Evolutionary conservation across 2,888 invertebrate species (phyloP).

Genomic region (Leptinotarsa rubiginosa): DNA sequence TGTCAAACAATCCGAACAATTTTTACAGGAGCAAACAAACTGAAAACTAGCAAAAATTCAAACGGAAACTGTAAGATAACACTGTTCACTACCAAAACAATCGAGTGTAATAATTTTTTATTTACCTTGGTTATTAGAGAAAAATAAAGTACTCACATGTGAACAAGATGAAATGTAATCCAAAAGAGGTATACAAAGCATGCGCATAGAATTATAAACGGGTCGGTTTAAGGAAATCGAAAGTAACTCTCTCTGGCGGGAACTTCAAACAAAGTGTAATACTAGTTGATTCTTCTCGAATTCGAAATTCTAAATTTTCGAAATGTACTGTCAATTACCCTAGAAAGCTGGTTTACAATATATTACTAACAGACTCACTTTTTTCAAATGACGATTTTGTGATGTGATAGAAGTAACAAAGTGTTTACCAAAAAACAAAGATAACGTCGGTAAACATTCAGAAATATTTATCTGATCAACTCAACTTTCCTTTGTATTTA

Average conservation of each 20-base stretch:
- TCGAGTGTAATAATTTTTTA: slow-evolving; percentile 59
- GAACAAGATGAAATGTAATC: slow-evolving; percentile 89
- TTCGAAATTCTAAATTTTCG: background rate
- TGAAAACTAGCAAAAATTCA: slow-evolving; percentile 32
- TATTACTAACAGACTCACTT: too few relatives aligned
- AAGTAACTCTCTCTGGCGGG: slow-evolving; percentile 49
- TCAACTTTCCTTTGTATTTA: too few relatives aligned
- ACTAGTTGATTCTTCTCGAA: background rate
- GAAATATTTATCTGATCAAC: too few relatives aligned
- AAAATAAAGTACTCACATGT: slow-evolving; percentile 85
- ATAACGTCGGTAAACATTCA: too few relatives aligned
- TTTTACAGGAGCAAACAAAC: slow-evolving; percentile 43
- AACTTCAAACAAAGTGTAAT: slow-evolving; percentile 45
- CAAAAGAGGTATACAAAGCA: slow-evolving; percentile 82
- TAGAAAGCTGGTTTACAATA: too few relatives aligned
- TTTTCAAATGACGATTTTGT: too few relatives aligned
- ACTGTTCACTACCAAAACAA: slow-evolving; percentile 12
- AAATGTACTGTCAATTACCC: too few relatives aligned
- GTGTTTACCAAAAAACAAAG: too few relatives aligned
- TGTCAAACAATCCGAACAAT: slow-evolving; percentile 60
- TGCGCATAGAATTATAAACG: slow-evolving; percentile 69
- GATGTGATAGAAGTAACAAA: too few relatives aligned
- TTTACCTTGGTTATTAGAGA: slow-evolving; percentile 64
- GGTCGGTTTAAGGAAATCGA: slow-evolving; percentile 48
- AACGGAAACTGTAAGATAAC: slow-evolving; percentile 41